Evolutionary conservation across 2,797 vertebrate genomes (phyloP).

Genomic region (Phrynocephalus vlangalii): DNA sequence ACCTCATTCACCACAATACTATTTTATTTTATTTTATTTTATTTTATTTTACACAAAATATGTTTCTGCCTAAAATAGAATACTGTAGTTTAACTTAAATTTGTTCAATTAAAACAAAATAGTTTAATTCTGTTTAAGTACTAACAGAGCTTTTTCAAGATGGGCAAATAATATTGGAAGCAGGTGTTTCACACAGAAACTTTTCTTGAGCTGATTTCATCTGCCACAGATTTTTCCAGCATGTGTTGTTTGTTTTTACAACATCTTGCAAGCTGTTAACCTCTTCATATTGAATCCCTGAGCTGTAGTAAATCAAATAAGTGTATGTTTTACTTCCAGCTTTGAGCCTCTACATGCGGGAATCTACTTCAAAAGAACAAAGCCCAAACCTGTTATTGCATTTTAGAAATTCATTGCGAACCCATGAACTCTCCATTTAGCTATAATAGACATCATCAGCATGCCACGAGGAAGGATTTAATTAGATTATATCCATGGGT

Average conservation of each 20-base stretch:
- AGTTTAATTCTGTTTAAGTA: no score
- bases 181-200: slow-evolving; percentile 4
- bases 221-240: background rate
- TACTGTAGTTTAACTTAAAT: no score
- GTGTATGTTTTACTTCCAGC: slow-evolving; percentile 38
- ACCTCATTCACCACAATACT: no score
- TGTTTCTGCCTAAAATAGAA: background rate
- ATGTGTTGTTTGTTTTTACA: slow-evolving; percentile 56
- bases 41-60: background rate
- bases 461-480: slow-evolving; percentile 22
- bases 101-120: no score
- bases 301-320: slow-evolving; percentile 39
- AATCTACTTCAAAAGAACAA: slow-evolving; percentile 46
- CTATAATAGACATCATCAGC: slow-evolving; percentile 50
- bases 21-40: no score
- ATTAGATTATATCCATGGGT: slow-evolving; percentile 30
- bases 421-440: slow-evolving; percentile 29
- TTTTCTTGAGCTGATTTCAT: slow-evolving; percentile 5
- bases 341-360: slow-evolving; percentile 33
- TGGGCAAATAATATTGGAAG: background rate
- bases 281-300: slow-evolving; percentile 37
- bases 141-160: slow-evolving; percentile 1
- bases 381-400: slow-evolving; percentile 27
- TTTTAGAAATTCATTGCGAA: slow-evolving; percentile 29
- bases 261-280: slow-evolving; percentile 39